phyloP scores from a whole-genome alignment of 1,140 invertebrate species.

The Heliconius eleuchia region DNA sequence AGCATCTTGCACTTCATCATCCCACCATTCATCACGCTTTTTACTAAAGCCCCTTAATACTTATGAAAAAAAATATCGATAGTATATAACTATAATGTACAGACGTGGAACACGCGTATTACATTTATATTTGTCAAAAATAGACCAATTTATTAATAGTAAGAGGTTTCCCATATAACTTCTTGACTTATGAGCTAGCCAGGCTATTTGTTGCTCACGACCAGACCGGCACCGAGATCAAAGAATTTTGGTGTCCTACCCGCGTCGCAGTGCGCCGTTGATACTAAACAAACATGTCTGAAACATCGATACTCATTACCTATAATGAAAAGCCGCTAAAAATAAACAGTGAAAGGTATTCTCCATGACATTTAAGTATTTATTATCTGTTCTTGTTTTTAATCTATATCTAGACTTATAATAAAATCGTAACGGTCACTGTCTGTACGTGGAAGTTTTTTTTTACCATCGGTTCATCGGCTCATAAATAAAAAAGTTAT shows the following conservation, averaged over 20 bases:
- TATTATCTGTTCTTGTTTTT: neutral
- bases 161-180: neutral
- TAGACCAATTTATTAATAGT: neutral
- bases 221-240: neutral
- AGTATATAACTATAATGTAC: no score
- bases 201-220: neutral
- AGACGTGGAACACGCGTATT: no score
- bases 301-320: constrained; percentile 10
- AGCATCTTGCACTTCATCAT: no score
- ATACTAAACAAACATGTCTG: neutral
- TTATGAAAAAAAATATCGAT: no score
- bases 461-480: no score
- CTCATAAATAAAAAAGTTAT: no score
- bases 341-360: neutral
- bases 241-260: neutral
- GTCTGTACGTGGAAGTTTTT: neutral
- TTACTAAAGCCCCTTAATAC: no score
- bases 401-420: no score
- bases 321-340: neutral
- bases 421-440: no score
- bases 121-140: neutral
- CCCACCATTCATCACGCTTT: no score
- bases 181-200: neutral
- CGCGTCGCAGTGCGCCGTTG: neutral
- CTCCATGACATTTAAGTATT: constrained; percentile 8